Evolutionary conservation across 2,797 vertebrate genomes (phyloP), one percentile per base, ranked within the genome.

Genomic region (Lycodopsis pacificus): DNA sequence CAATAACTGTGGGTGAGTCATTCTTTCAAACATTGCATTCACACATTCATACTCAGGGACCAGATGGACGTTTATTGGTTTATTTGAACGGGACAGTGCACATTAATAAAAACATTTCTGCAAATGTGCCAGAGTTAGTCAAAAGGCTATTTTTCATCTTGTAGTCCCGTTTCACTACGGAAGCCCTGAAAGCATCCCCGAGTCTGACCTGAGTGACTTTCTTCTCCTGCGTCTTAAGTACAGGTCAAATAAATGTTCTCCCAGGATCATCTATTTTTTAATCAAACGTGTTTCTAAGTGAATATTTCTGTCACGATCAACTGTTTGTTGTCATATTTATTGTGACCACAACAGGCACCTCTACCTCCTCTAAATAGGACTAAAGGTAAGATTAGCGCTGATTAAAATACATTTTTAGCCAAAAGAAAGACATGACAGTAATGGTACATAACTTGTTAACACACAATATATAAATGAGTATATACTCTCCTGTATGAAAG

Each of bases 1-100:
- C 85, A 97, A 97, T 95, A 96, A 97, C 93, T 97, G 96, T 38
- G 96, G 96, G 97, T 97, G 93, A 59, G 97, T 95, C 73, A 3
- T 19, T 51, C 27, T 1, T 15, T 46, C 9, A 12, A 17, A 56
- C 63, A 34, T 11, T 12, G 40, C 10, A 53, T n/a, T 19, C 6
- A 40, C 0, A 2, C 2, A 4, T 22, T 1, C 9, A 7, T 25
- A 1, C 25, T 66, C 25, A 20, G 20, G 42, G n/a, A 49, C 14
- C 3, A 27, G 17, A 17, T 22, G 30, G 56, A 25, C 32, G 15
- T n/a, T n/a, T n/a, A n/a, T n/a, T n/a, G n/a, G n/a, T n/a, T n/a
- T n/a, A n/a, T n/a, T n/a, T n/a, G n/a, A n/a, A n/a, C n/a, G n/a
- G n/a, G n/a, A n/a, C n/a, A n/a, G n/a, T n/a, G n/a, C n/a, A n/a